Evolutionary conservation across 92 coral and sea anemone genomes (phyloP).

Genomic region (Porites evermanni): DNA sequence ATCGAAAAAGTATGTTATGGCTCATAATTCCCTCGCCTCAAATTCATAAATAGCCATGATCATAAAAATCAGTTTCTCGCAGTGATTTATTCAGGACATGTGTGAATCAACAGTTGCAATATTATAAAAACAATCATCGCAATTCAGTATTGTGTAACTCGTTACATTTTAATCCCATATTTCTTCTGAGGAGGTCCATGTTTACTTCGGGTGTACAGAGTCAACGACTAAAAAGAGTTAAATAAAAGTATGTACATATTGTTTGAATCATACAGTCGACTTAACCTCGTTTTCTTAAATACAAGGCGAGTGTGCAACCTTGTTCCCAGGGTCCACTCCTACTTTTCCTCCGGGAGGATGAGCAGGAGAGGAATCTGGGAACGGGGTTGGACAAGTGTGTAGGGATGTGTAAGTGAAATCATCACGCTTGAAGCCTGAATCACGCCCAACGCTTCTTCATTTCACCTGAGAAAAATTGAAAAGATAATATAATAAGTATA

Average conservation of each 20-base stretch:
- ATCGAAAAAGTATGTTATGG: too few relatives aligned
- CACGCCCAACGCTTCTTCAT: neutral
- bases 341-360: too few relatives aligned
- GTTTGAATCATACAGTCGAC: constrained; percentile 4
- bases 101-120: neutral
- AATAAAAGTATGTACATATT: neutral
- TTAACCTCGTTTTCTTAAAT: constrained; percentile 6
- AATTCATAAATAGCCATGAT: too few relatives aligned
- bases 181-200: too few relatives aligned
- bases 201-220: neutral
- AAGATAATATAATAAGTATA: too few relatives aligned
- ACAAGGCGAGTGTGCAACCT: neutral
- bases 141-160: neutral
- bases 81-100: too few relatives aligned
- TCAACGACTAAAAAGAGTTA: neutral
- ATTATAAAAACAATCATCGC: neutral
- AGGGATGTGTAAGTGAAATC: neutral
- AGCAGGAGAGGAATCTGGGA: too few relatives aligned
- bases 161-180: constrained; percentile 2
- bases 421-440: neutral
- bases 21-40: too few relatives aligned
- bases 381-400: neutral
- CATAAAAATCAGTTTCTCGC: too few relatives aligned
- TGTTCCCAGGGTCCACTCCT: neutral
- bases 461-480: neutral